Conservation (phyloP, 2,113 vertebrate species). For the Notothenia rossii region DNA sequence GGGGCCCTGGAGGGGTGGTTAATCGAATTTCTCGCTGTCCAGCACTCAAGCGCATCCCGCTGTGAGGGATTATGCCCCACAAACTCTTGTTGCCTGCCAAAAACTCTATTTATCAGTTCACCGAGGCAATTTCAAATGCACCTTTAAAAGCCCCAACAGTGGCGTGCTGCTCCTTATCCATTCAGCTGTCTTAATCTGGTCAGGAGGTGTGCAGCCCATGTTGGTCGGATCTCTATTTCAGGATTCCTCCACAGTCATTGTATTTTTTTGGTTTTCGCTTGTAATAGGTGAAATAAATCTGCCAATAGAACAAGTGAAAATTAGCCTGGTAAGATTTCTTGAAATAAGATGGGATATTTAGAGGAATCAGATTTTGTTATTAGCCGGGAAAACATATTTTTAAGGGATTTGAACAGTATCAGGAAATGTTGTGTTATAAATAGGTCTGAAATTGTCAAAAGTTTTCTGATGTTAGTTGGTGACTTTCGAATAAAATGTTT, state of each 20-base stretch:
- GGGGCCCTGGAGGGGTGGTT: slow-evolving; percentile 61
- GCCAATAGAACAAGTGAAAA: too few species aligned
- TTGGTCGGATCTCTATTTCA: slow-evolving; percentile 29
- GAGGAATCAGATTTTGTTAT: too few species aligned
- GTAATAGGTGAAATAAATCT: too few species aligned
- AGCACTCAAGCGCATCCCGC: slow-evolving; percentile 53
- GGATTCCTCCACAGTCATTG: background rate
- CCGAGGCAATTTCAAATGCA: slow-evolving; percentile 54
- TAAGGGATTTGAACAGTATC: too few species aligned
- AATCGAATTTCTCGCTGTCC: slow-evolving; percentile 74
- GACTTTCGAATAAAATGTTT: too few species aligned
- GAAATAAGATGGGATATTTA: too few species aligned
- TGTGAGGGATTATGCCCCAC: slow-evolving; percentile 54
- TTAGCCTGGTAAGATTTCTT: too few species aligned
- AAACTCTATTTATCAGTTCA: slow-evolving; percentile 62
- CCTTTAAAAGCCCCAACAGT: slow-evolving; percentile 37
- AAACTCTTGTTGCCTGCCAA: slow-evolving; percentile 55
- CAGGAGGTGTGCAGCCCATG: slow-evolving; percentile 28
- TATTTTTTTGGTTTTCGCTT: too few species aligned
- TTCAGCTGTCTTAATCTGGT: slow-evolving; percentile 64
- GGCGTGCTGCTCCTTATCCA: slow-evolving; percentile 28
- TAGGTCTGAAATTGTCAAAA: too few species aligned
- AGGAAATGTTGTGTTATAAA: too few species aligned
- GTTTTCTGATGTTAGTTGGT: too few species aligned
- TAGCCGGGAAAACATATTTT: too few species aligned